These are phyloP conservation scores for Luffia ferchaultella DNA, from an alignment of 2,888 invertebrate genomes.

Conservation along the genomic window DNA sequence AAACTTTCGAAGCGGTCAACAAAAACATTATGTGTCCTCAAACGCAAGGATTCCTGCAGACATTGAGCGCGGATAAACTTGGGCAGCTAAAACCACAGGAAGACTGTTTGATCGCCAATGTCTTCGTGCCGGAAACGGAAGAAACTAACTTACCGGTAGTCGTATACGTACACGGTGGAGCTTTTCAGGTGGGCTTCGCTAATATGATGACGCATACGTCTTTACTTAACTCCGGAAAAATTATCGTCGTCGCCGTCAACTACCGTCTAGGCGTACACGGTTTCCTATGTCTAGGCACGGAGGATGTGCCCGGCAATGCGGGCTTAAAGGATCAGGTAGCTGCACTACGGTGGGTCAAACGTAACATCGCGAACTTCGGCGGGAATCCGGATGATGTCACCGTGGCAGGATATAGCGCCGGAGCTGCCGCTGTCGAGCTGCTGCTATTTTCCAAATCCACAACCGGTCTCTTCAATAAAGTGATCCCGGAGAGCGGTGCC, in stretches of 20 bases:
- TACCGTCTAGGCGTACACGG: slow-evolving; percentile 12
- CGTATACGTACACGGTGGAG: slow-evolving; percentile 4
- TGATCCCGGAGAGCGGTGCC: slow-evolving; percentile 7
- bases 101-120: slow-evolving; percentile 38
- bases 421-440: slow-evolving; percentile 2
- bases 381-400: slow-evolving; percentile 7
- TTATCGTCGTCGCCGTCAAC: slow-evolving; percentile 8
- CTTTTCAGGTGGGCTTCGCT: slow-evolving; percentile 5
- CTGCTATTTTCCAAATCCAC: slow-evolving; percentile 1
- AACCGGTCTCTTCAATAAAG: slow-evolving; percentile 1
- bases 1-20: slow-evolving; percentile 7
- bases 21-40: slow-evolving; percentile 10
- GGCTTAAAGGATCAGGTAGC: slow-evolving; percentile 9
- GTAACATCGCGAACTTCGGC: slow-evolving; percentile 5
- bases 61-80: neutral
- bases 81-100: slow-evolving; percentile 17
- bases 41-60: neutral
- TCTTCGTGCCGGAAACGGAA: slow-evolving; percentile 31
- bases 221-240: slow-evolving; percentile 3
- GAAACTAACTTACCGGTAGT: slow-evolving; percentile 23
- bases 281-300: slow-evolving; percentile 11
- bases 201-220: slow-evolving; percentile 2
- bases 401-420: slow-evolving; percentile 8
- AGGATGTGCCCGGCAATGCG: slow-evolving; percentile 11
- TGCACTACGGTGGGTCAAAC: slow-evolving; percentile 5